phyloP scores from a whole-genome alignment of 2,797 vertebrate species.

The Pempheris klunzingeri region DNA sequence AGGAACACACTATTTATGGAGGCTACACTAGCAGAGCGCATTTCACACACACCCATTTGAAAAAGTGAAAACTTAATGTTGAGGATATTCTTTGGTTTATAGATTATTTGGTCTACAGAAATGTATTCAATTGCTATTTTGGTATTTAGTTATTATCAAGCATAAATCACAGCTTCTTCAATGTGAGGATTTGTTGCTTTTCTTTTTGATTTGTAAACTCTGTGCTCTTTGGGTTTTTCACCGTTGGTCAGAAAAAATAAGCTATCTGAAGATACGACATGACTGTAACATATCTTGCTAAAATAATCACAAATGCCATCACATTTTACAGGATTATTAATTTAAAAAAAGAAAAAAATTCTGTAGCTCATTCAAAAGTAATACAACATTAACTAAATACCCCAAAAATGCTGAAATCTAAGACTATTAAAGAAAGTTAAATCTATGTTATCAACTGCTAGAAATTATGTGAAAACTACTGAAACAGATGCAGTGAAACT shows the following conservation, averaged over 20 bases:
- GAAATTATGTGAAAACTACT: neutral
- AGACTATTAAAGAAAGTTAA: neutral
- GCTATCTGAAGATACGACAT: neutral
- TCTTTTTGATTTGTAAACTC: neutral
- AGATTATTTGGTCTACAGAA: neutral
- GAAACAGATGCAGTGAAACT: conserved; percentile 5
- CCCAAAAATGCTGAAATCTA: neutral
- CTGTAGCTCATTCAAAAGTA: neutral
- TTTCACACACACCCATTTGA: neutral
- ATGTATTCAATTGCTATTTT: neutral
- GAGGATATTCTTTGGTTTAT: neutral
- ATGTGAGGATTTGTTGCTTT: neutral
- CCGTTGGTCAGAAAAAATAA: neutral
- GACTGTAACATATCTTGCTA: neutral
- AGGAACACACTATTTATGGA: conserved; percentile 6
- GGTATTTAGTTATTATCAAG: neutral
- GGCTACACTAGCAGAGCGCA: neutral
- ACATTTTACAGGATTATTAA: neutral
- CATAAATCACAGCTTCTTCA: neutral
- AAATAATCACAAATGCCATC: neutral
- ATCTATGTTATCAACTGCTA: neutral
- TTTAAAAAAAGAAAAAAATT: neutral
- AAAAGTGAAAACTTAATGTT: conserved; percentile 1
- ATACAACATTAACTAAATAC: neutral
- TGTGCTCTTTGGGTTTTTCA: neutral